phyloP scores from a whole-genome alignment of 1,140 invertebrate genomes.

The Ceratina australensis region DNA sequence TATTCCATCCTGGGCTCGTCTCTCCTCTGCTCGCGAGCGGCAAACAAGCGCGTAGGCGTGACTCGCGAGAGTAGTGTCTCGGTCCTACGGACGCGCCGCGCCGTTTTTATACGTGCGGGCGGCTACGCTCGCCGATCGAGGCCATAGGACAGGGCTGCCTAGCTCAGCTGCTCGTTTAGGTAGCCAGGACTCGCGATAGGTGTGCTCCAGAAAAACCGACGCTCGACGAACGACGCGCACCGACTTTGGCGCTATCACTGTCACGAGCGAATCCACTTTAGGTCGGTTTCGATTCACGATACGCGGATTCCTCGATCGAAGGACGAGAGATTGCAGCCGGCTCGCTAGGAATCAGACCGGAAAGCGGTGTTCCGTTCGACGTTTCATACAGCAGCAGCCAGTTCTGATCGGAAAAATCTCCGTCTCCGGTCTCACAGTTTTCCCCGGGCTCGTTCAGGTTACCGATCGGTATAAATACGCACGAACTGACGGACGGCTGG shows the following conservation, averaged over 20 bases:
- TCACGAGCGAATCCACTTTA: no score
- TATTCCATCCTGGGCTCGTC: neutral
- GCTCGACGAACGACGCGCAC: no score
- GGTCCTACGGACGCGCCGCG: slow-evolving; percentile 43
- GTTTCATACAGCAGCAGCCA: neutral
- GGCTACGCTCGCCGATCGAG: slow-evolving; percentile 6
- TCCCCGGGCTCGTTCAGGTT: neutral
- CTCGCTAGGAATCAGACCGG: slow-evolving; percentile 35
- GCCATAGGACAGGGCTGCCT: slow-evolving; percentile 10
- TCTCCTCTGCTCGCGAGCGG: slow-evolving; percentile 26
- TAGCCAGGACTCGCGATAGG: slow-evolving; percentile 44
- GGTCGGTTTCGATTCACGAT: no score
- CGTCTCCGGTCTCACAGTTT: neutral
- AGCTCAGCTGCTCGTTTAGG: slow-evolving; percentile 49
- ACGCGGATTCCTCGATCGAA: slow-evolving; percentile 12
- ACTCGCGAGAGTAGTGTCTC: slow-evolving; percentile 37
- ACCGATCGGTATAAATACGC: slow-evolving; percentile 42
- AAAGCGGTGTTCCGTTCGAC: slow-evolving; percentile 11
- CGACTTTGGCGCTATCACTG: no score
- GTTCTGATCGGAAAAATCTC: neutral
- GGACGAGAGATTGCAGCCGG: neutral
- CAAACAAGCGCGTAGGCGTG: slow-evolving; percentile 55
- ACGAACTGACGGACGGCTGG: slow-evolving; percentile 69
- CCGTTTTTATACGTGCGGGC: slow-evolving; percentile 31
- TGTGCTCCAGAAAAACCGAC: no score